Evolutionary conservation across 2,797 vertebrate genomes (phyloP).

Genomic region (Arctocebus calabarensis): DNA sequence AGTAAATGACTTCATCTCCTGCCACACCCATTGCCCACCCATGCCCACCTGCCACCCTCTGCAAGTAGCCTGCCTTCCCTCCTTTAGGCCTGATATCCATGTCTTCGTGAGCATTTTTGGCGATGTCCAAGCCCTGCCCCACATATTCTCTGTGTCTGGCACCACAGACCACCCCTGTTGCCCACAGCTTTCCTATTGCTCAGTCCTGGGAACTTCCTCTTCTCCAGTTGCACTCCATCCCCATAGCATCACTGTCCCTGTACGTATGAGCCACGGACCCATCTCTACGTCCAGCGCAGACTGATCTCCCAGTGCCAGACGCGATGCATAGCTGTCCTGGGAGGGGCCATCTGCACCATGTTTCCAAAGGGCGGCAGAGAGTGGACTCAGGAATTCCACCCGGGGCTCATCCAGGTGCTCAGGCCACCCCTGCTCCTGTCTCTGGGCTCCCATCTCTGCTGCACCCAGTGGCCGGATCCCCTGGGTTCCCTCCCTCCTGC

Average conservation of each 20-base stretch:
- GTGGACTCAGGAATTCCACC: background rate
- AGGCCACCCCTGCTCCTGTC: background rate
- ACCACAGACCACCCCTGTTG: no score
- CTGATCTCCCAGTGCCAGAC: background rate
- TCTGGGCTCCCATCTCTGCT: background rate
- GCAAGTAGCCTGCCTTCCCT: background rate
- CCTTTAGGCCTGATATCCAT: background rate
- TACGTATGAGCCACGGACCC: no score
- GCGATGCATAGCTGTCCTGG: background rate
- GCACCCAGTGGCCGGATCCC: background rate
- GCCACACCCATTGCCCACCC: background rate
- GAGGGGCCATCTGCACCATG: background rate
- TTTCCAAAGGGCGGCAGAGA: no score
- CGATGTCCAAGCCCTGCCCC: background rate
- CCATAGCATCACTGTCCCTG: background rate
- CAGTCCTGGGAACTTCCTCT: background rate
- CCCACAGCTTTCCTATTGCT: no score
- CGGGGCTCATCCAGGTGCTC: background rate
- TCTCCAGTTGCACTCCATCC: background rate
- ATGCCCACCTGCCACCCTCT: background rate
- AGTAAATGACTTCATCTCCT: background rate
- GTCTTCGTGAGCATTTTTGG: background rate
- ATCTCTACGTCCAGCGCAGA: background rate
- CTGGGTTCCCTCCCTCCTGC: background rate
- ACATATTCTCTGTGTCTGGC: rapidly evolving